phyloP scores from a whole-genome alignment of 1,140 invertebrate genomes.

The Streblospio benedicti region DNA sequence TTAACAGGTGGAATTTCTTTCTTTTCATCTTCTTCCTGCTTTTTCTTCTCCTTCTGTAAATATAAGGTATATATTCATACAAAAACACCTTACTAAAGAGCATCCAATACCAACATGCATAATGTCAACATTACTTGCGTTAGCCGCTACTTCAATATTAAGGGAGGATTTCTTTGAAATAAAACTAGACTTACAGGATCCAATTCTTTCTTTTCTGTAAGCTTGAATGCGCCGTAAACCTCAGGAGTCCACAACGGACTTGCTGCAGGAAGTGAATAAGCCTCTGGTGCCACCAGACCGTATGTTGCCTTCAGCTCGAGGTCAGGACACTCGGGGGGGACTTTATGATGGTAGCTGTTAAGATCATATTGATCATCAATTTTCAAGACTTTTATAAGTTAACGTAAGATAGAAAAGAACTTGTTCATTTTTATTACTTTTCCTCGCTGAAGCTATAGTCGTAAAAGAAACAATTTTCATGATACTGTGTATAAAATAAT shows the following conservation, averaged over 20 bases:
- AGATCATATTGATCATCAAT: slow-evolving; percentile 2
- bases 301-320: slow-evolving; percentile 61
- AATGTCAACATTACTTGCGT: slow-evolving; percentile 1
- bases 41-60: slow-evolving; percentile 38
- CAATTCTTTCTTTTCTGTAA: slow-evolving; percentile 30
- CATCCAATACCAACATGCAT: not conserved
- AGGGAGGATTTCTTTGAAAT: not conserved
- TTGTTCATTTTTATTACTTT: too few relatives aligned
- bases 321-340: slow-evolving; percentile 55
- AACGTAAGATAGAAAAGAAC: slow-evolving; percentile 6
- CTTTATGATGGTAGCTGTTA: slow-evolving; percentile 60
- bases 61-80: slow-evolving; percentile 16
- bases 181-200: not conserved
- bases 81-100: not conserved
- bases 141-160: not conserved
- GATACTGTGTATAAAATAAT: too few relatives aligned
- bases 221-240: slow-evolving; percentile 55
- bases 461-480: too few relatives aligned
- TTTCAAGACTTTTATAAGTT: not conserved
- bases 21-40: slow-evolving; percentile 43
- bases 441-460: too few relatives aligned
- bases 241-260: slow-evolving; percentile 55
- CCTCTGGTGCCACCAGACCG: slow-evolving; percentile 60
- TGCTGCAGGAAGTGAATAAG: slow-evolving; percentile 52
- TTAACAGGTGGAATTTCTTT: slow-evolving; percentile 58